phyloP scores from a whole-genome alignment of 2,113 vertebrate genomes.

The Brienomyrus longianalis region DNA sequence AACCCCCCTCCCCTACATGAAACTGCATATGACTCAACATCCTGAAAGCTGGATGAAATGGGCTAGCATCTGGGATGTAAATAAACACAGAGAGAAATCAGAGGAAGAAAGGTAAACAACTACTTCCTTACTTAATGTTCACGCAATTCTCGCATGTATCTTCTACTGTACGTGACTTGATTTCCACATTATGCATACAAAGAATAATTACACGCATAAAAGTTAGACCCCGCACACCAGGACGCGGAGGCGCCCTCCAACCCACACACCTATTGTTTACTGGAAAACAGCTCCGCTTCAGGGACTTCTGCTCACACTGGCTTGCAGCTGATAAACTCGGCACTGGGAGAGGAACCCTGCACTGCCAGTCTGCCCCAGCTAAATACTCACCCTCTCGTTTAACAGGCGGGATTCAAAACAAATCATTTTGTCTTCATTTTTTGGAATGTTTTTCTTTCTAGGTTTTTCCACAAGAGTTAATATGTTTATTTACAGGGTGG shows the following conservation, averaged over 20 bases:
- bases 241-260: neutral
- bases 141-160: neutral
- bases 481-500: neutral
- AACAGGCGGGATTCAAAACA: neutral
- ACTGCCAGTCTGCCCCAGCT: neutral
- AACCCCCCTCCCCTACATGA: neutral
- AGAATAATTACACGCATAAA: neutral
- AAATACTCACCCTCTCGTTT: neutral
- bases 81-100: neutral
- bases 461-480: neutral
- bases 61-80: neutral
- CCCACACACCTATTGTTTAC: constrained; percentile 1
- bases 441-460: neutral
- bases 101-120: neutral
- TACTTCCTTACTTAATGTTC: neutral
- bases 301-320: neutral
- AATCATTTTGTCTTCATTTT: neutral
- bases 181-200: constrained; percentile 10
- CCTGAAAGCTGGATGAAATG: neutral
- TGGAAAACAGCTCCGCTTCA: neutral
- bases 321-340: neutral
- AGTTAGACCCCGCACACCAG: neutral
- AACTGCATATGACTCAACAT: constrained; percentile 1
- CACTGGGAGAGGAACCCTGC: neutral
- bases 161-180: neutral